A percentile compares a stretch with the other conserved stretches of the same genome.
Evolutionary conservation across 2,797 vertebrate species (phyloP).

Genomic region (Zalophus californianus): DNA sequence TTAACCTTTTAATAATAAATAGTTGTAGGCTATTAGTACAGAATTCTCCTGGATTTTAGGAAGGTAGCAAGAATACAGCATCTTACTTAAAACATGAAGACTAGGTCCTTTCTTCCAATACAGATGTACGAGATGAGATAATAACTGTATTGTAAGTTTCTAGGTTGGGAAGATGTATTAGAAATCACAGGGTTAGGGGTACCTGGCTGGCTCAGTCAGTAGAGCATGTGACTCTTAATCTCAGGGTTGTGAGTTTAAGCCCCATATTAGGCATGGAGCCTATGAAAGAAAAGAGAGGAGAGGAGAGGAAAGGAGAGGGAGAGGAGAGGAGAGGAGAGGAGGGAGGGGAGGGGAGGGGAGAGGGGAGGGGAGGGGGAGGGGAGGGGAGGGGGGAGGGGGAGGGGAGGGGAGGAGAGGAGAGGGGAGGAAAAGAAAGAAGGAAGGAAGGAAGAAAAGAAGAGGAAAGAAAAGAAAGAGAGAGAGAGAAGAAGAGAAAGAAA

Average conservation of each 20-base stretch:
- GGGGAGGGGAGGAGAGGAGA: too few species aligned
- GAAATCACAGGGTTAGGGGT: not conserved
- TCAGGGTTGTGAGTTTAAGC: not conserved
- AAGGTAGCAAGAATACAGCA: not conserved
- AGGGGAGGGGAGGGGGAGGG: too few species aligned
- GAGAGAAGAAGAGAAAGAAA: too few species aligned
- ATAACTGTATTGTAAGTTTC: not conserved
- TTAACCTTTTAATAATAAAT: constrained; percentile 24
- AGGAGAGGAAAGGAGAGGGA: too few species aligned
- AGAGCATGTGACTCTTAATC: not conserved
- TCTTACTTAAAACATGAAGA: not conserved
- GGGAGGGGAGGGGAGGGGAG: too few species aligned
- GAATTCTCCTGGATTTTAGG: not conserved
- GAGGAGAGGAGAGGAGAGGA: too few species aligned
- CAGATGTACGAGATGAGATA: not conserved
- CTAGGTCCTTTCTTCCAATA: not conserved
- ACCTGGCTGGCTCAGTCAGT: not conserved
- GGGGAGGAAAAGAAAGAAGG: too few species aligned
- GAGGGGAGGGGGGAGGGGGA: too few species aligned
- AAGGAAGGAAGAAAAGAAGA: too few species aligned
- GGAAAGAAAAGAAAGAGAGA: too few species aligned
- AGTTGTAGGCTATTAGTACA: not conserved
- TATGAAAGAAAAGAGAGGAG: not conserved
- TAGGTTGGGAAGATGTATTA: constrained; percentile 17
- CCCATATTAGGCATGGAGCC: too few species aligned